Evolutionary conservation across 2,113 vertebrate species (phyloP).

Genomic region (Pantherophis guttatus): DNA sequence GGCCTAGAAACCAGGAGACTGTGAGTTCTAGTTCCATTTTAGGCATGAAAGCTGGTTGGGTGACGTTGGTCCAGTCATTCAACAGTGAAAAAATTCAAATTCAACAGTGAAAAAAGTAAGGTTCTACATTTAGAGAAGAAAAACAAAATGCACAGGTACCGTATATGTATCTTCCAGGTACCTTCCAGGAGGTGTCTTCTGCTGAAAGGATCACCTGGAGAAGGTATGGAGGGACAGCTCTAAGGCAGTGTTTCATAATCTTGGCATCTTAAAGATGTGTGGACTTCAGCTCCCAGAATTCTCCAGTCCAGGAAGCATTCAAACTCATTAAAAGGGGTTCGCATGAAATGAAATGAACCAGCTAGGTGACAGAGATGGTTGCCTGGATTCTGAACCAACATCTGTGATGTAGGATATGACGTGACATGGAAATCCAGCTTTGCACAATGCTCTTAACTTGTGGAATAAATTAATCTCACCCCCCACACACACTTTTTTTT

Average conservation of each 20-base stretch:
- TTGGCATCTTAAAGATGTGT: too few relatives aligned
- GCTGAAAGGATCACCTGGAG: not conserved
- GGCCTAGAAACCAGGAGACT: not conserved
- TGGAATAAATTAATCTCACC: not conserved
- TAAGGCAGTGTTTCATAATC: not conserved
- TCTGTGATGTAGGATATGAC: not conserved
- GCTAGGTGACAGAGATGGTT: not conserved
- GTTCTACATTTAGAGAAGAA: too few relatives aligned
- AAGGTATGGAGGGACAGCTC: not conserved
- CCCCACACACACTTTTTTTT: not conserved
- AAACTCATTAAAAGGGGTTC: not conserved
- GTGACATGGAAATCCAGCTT: not conserved
- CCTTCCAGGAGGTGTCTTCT: not conserved
- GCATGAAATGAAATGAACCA: not conserved
- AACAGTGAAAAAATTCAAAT: too few relatives aligned
- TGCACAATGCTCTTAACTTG: not conserved
- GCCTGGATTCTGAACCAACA: not conserved
- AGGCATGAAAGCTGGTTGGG: too few relatives aligned
- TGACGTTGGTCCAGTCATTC: too few relatives aligned
- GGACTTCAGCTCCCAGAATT: too few relatives aligned
- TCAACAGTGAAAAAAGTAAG: too few relatives aligned
- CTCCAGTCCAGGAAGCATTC: not conserved
- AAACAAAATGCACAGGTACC: too few relatives aligned
- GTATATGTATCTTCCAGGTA: not conserved
- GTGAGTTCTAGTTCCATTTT: too few relatives aligned